Conservation (phyloP, 2,113 vertebrate genomes). For the Alligator mississippiensis region DNA sequence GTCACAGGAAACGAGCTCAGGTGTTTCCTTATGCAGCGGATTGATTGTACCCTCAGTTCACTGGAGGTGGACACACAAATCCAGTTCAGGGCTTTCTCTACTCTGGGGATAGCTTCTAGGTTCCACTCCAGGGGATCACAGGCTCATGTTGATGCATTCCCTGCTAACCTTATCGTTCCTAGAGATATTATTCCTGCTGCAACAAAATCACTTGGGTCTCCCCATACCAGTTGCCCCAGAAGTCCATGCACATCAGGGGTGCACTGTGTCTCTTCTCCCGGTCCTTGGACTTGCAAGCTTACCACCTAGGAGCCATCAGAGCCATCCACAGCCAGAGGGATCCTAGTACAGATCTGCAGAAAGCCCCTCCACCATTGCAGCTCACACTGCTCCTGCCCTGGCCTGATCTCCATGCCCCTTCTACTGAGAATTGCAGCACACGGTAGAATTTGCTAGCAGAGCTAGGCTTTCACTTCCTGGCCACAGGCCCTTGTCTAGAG, state of each 20-base stretch:
- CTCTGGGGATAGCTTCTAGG: too few species aligned
- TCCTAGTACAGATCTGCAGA: not conserved
- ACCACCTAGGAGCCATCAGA: not conserved
- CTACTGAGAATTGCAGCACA: not conserved
- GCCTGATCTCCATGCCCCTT: too few species aligned
- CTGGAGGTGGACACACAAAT: not conserved
- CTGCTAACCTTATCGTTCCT: not conserved
- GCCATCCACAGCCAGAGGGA: not conserved
- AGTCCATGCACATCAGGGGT: not conserved
- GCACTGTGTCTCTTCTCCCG: not conserved
- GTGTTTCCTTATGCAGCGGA: too few species aligned
- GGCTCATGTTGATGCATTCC: too few species aligned
- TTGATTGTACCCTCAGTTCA: not conserved
- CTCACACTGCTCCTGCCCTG: not conserved
- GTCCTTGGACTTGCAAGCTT: not conserved
- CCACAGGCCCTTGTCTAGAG: not conserved
- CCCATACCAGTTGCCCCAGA: not conserved
- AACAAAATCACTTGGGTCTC: not conserved
- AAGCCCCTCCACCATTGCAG: not conserved
- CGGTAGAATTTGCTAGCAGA: not conserved
- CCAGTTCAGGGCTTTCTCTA: not conserved
- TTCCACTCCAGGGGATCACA: too few species aligned
- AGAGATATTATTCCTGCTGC: not conserved
- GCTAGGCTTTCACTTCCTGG: not conserved
- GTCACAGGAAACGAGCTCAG: too few species aligned